Evolutionary conservation across 2,113 vertebrate genomes (phyloP), one percentile per base, ranked within the genome.

Genomic region (Thymallus thymallus): DNA sequence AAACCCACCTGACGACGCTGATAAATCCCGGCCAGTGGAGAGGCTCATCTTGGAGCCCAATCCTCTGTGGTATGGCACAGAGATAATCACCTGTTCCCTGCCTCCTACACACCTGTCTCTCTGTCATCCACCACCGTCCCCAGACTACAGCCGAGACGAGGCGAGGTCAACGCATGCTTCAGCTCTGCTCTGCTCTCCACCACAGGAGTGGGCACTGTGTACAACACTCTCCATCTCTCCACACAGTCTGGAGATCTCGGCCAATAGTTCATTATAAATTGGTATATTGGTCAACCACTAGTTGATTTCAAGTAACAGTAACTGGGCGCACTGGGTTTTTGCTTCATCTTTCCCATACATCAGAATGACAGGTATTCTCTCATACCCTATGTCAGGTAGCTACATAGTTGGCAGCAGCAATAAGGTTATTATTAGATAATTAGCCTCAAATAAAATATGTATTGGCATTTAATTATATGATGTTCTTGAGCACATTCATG

Each of bases 1-100:
- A 74, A 79, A 82, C 79, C 88, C 86, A 87, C 87, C 83, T 90
- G 88, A 88, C 85, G 82, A 80, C 76, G 79, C 41, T 82, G 87
- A 88, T 88, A 87, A 67, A 82, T 84, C 80, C 77, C 76, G 77
- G 86, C 82, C 86, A 86, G 82, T 76, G 71, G 77, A 87, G 77
- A 80, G 73, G 83, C 83, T 87, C 79, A 84, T 88, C 78, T 83
- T 73, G 48, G 80, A 84, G 79, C 80, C 79, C 80, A 85, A 72
- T 82, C 80, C 80, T 82, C 72, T 77, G 75, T 64, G 76, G 80
- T 75, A 73, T 63, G 82, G 71, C 64, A 75, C 60, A 46, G 73
- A 80, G 81, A 90, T 88, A 89, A 87, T 89, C 85, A 78, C 76
- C 70, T 69, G 22, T 77, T 35, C 66, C 26, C 60, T 14, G 13